Base-by-base conservation (phyloP, 2,797 vertebrate genomes). In the Simalia tracyae region DNA sequence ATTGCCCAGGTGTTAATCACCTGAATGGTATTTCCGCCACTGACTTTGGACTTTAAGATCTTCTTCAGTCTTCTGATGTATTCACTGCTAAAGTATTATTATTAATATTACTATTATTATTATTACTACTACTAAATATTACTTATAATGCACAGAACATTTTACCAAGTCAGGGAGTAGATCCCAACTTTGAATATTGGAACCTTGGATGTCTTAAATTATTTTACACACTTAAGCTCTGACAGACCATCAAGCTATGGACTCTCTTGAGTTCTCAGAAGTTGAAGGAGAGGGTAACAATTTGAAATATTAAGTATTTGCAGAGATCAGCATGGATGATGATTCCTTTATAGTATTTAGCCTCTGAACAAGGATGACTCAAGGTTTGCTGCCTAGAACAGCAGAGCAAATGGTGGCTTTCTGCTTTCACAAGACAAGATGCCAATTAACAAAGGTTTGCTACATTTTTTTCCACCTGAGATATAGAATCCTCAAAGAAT, bases 171-270 rank as follows among this genome's bases (percentile, higher is more conserved):
- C 87, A 91, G 87, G 91, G 86, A 15, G 64, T 84, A 46, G 61
- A 50, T 31, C 31, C 89, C 0, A 11, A 93, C 14, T 3, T 1
- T 1, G 14, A 90, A 86, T 14, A 26, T 0, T 12, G 89, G 4
- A 0, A 0, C 0, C 0, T 0, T 3, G 15, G 42, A 61, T 60
- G 2, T 24, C 24, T 22, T 61, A 46, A 28, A 81, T 4, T 57
- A 93, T 64, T 64, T 2, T 64, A 64, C 24, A 64, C 24, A 64
- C 61, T 36, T 4, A 60, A 57, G 86, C 91, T 81, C 91, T 63
- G 86, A 93, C 89, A 4, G 88, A 22, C n/a, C 11, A 28, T 42
- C 63, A 89, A 28, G 26, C 24, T 89, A 5, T 89, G 31, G 24
- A 7, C 4, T 54, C 9, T 5, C 42, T 46, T 31, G 15, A 42